These are phyloP conservation scores for Drosophila borborema DNA, from an alignment of 2,888 invertebrate species.

Conservation along the genomic window DNA sequence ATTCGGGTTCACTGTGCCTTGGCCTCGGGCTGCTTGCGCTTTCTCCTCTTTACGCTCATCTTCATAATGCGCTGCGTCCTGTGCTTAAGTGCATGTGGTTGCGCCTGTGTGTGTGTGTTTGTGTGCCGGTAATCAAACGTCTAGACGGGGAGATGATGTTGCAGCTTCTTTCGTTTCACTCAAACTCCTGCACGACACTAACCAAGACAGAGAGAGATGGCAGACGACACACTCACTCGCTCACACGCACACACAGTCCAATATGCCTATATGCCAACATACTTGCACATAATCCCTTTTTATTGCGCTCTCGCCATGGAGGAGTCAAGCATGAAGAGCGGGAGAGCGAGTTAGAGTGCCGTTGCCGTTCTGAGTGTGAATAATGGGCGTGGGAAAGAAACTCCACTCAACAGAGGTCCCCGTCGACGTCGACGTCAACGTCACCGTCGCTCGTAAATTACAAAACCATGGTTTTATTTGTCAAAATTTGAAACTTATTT, in stretches of 20 bases:
- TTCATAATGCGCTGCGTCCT: constrained; percentile 38
- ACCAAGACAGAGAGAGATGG: constrained; percentile 2
- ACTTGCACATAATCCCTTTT: constrained; percentile 68
- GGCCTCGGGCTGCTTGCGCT: constrained; percentile 17
- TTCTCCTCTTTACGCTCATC: constrained; percentile 14
- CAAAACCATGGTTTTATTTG: constrained; percentile 85
- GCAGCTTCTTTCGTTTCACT: constrained; percentile 64
- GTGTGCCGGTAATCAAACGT: constrained; percentile 74
- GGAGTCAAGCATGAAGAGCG: constrained; percentile 26
- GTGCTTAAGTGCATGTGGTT: constrained; percentile 38
- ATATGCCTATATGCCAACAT: constrained; percentile 26
- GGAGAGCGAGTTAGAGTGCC: constrained; percentile 34
- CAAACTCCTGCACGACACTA: constrained; percentile 12
- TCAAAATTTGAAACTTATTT: constrained; percentile 85
- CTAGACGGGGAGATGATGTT: constrained; percentile 68
- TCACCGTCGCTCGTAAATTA: constrained; percentile 82
- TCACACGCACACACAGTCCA: constrained; percentile 7
- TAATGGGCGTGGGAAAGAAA: constrained; percentile 58
- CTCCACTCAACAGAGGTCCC: constrained; percentile 26
- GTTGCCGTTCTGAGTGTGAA: constrained; percentile 41
- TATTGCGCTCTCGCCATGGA: constrained; percentile 64
- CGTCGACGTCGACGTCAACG: not conserved
- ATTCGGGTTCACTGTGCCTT: constrained; percentile 43
- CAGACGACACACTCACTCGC: constrained; percentile 19
- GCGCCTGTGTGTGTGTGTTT: constrained; percentile 29